A percentile compares a stretch with the other conserved stretches of the same genome.
Evolutionary conservation across 2,797 vertebrate genomes (phyloP).

Genomic region (Paedocypris micromegethes): DNA sequence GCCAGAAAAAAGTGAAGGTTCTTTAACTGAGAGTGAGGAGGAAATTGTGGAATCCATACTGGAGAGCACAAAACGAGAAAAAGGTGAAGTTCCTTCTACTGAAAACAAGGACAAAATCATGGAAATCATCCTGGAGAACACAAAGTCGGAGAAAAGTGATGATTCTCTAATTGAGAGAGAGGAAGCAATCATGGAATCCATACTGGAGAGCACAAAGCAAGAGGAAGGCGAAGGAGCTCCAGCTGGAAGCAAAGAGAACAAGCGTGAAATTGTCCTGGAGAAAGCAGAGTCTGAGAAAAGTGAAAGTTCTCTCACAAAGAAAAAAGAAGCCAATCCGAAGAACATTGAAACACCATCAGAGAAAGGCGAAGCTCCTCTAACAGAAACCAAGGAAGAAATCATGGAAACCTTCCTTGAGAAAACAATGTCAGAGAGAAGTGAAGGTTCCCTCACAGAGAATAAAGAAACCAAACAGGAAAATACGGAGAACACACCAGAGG

Average conservation of each 20-base stretch:
- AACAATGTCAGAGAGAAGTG: too few species aligned
- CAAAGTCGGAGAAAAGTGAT: not conserved
- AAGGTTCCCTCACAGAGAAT: not conserved
- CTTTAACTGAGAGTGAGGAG: not conserved
- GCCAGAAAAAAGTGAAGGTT: not conserved
- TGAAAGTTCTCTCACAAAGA: too few species aligned
- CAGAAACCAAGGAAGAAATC: too few species aligned
- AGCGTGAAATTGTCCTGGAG: too few species aligned
- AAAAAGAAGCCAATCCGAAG: too few species aligned
- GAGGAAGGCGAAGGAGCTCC: too few species aligned
- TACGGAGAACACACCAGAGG: not conserved
- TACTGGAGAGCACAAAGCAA: not conserved
- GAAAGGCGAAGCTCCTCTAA: too few species aligned
- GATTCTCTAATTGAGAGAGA: not conserved
- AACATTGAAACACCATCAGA: too few species aligned
- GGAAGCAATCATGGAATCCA: too few species aligned
- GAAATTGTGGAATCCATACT: not conserved
- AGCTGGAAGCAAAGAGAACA: too few species aligned
- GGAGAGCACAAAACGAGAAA: not conserved
- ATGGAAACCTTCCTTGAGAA: too few species aligned
- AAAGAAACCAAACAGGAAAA: slow-evolving; percentile 5
- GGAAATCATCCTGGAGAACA: not conserved
- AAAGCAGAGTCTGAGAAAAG: too few species aligned
- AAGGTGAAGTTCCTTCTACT: not conserved
- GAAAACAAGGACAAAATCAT: not conserved